Conservation (phyloP, 2,888 invertebrate genomes). For the Tanaodytes sp. region DNA sequence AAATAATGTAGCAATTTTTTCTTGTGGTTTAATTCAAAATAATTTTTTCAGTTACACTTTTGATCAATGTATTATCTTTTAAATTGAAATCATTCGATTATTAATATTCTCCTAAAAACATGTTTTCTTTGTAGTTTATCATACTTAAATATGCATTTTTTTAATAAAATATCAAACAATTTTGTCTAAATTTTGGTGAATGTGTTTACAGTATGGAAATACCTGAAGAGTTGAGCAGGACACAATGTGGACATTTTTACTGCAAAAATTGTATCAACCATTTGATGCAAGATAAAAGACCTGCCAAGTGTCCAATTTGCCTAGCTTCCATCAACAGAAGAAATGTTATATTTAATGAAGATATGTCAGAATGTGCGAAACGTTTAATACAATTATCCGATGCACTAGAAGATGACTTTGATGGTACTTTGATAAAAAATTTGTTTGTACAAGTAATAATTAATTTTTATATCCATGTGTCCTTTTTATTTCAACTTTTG, state of each 20-base stretch:
- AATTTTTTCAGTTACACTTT: too few relatives aligned
- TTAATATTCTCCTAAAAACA: too few relatives aligned
- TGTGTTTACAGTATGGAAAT: conserved; percentile 60
- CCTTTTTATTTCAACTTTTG: not conserved
- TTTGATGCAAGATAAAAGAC: conserved; percentile 46
- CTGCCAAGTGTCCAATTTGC: conserved; percentile 61
- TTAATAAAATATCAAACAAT: too few relatives aligned
- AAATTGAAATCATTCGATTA: too few relatives aligned
- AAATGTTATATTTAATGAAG: conserved; percentile 51
- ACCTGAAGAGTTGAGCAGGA: conserved; percentile 56
- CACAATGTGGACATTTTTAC: conserved; percentile 62
- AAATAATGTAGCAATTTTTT: too few relatives aligned
- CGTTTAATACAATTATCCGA: conserved; percentile 45
- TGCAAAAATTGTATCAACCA: conserved; percentile 59
- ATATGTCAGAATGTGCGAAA: conserved; percentile 46
- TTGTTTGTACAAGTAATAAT: not conserved
- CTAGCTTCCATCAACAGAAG: conserved; percentile 55
- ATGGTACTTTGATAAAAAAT: conserved; percentile 55
- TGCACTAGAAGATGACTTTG: conserved; percentile 58
- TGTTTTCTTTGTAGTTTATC: too few relatives aligned
- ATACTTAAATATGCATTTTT: conserved; percentile 5
- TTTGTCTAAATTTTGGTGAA: too few relatives aligned
- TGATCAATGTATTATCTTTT: too few relatives aligned
- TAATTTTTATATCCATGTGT: not conserved
- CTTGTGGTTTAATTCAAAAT: too few relatives aligned